Evolutionary conservation across 2,888 invertebrate genomes (phyloP).

Genomic region (Leptinotarsa peninsularis): DNA sequence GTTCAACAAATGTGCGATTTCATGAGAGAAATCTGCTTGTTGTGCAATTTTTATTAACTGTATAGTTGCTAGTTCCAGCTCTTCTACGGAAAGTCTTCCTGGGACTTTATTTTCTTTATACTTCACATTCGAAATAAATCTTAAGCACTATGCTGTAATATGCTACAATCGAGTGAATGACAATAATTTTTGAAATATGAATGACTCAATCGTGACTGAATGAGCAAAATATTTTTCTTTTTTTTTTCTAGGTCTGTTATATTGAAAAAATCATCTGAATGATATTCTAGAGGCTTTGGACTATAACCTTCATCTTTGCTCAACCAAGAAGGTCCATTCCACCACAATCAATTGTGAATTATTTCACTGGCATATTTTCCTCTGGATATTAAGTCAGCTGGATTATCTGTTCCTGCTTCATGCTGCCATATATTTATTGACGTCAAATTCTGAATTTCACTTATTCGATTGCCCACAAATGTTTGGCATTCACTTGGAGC

Average conservation of each 20-base stretch:
- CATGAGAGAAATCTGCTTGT: neutral
- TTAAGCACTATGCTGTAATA: neutral
- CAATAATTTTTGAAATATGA: neutral
- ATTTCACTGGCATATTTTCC: too few relatives aligned
- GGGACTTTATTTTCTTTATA: neutral
- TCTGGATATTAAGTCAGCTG: slow-evolving; percentile 29
- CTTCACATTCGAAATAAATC: slow-evolving; percentile 15
- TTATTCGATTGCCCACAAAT: neutral
- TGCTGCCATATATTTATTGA: slow-evolving; percentile 22
- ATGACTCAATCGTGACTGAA: neutral
- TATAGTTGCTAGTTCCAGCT: neutral
- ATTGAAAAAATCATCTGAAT: too few relatives aligned
- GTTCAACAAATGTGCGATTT: neutral
- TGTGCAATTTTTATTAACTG: neutral
- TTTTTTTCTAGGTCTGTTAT: neutral
- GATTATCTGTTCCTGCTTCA: slow-evolving; percentile 30
- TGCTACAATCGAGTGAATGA: neutral
- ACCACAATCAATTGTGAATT: too few relatives aligned
- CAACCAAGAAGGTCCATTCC: too few relatives aligned
- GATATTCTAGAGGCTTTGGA: too few relatives aligned
- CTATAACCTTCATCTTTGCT: too few relatives aligned
- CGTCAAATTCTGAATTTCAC: neutral
- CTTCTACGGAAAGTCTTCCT: neutral
- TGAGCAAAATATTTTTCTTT: neutral
- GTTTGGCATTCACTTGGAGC: neutral